Base-by-base conservation (phyloP, 1,140 invertebrate species). In the Eubasilissa regina region DNA sequence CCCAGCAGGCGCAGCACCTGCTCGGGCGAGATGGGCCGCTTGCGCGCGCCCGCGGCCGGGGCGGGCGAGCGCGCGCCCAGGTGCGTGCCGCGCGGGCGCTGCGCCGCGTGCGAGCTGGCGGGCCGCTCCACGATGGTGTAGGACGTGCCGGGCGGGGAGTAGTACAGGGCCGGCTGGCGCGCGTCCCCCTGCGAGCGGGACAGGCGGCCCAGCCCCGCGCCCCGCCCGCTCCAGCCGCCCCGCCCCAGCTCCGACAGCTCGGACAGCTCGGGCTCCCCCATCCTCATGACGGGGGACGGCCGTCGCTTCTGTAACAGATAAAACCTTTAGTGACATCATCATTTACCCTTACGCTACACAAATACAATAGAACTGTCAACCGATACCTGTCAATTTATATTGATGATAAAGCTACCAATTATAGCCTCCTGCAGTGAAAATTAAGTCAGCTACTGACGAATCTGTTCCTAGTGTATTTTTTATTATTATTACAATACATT, bases 41-140 rank as follows among this genome's bases (percentile, higher is more conserved):
- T 91, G 87, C 93, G 93, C 81, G 91, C 91, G 84, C 90, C 90
- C 43, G 44, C 62, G 70, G 82, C 82, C 64, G 80, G 21, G 72
- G 80, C 78, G 13, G 15, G 43, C 64, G 85, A 19, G 84, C 91
- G 90, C 51, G 92, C 92, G 48, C 92, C 92, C 47, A 93, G 88
- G 85, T 93, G 93, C 1, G 92, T 92, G n/a, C 91, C 90, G 68
- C 90, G 80, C 47, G 88, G 87, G 83, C 92, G 92, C 86, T 93
- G 92, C 82, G 92, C 91, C 19, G 48, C 62, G 80, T 94, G 93
- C 44, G 93, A 93, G 81, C 93, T 94, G 78, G 94, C 93, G 45
- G 94, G 94, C 66, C 94, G 90, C 87, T 95, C 95, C 83, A 95
- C 93, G 86, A 96, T 95, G 83, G 94, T 96, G 87, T 96, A 96